Conservation (phyloP, 2,888 invertebrate genomes). For the Daptonema setosum region DNA sequence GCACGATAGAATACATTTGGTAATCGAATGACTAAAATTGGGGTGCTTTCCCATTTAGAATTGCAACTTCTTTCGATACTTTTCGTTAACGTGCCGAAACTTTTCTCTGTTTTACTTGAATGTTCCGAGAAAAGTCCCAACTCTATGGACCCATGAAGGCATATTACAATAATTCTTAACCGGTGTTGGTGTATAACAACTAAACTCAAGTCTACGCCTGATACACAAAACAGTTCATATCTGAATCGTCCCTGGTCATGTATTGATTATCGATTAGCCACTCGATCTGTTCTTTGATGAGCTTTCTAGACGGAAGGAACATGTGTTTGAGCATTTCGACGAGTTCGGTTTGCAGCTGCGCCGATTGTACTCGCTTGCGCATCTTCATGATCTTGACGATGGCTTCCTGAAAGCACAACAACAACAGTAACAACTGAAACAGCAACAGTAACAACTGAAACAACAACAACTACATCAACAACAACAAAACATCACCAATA, state of each 20-base stretch:
- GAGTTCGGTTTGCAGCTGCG: conserved; percentile 81
- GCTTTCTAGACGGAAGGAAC: conserved; percentile 95
- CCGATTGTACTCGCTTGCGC: conserved; percentile 78
- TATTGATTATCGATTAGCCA: conserved; percentile 98
- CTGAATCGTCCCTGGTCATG: conserved; percentile 81
- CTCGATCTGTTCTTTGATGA: conserved; percentile 98
- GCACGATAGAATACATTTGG: too few species aligned
- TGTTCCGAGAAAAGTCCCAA: too few species aligned
- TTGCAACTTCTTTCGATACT: too few species aligned
- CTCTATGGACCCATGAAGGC: too few species aligned
- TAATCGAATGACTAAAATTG: too few species aligned
- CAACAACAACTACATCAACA: conserved; percentile 37
- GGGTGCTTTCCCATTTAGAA: too few species aligned
- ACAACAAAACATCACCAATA: too few species aligned
- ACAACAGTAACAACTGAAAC: conserved; percentile 1
- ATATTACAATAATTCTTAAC: too few species aligned
- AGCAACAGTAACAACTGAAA: not conserved
- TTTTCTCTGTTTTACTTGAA: too few species aligned
- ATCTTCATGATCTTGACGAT: conserved; percentile 97
- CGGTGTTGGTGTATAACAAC: too few species aligned
- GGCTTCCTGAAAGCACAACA: conserved; percentile 48
- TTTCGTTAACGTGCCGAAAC: too few species aligned
- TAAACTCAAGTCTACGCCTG: too few species aligned
- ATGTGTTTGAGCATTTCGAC: conserved; percentile 95
- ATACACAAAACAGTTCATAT: conserved; percentile 91